Conservation (phyloP, 2,797 vertebrate genomes). For the Anabacerthia variegaticeps region DNA sequence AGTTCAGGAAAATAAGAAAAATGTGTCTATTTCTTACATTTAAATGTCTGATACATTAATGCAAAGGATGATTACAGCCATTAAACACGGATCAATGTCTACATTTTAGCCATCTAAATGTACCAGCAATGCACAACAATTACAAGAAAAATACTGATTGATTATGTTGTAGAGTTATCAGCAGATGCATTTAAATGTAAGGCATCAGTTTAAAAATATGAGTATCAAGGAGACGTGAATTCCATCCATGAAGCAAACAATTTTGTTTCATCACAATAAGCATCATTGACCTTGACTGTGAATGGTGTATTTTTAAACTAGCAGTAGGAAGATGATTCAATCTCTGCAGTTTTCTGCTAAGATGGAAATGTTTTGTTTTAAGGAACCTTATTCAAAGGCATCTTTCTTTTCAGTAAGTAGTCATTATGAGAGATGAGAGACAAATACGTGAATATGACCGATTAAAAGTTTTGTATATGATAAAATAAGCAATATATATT, state of each 20-base stretch:
- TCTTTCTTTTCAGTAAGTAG: constrained; percentile 42
- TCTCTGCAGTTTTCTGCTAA: constrained; percentile 45
- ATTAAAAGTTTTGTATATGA: neutral
- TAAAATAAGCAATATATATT: constrained; percentile 17
- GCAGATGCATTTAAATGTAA: constrained; percentile 62
- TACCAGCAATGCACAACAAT: constrained; percentile 10
- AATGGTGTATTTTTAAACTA: constrained; percentile 70
- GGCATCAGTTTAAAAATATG: constrained; percentile 45
- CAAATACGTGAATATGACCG: neutral
- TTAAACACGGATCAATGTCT: constrained; percentile 29
- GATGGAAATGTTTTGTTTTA: constrained; percentile 66
- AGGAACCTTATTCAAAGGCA: constrained; percentile 38
- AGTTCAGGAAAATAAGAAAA: constrained; percentile 24
- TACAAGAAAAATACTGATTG: constrained; percentile 62
- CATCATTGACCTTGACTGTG: constrained; percentile 67
- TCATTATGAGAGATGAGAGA: neutral
- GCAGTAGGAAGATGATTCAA: constrained; percentile 64
- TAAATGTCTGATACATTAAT: constrained; percentile 21
- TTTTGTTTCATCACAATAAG: constrained; percentile 68
- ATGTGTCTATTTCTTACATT: neutral
- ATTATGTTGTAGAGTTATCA: constrained; percentile 50
- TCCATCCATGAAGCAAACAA: constrained; percentile 43
- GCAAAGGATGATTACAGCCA: constrained; percentile 36
- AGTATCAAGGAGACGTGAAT: constrained; percentile 33
- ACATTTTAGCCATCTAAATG: constrained; percentile 20